Base-by-base conservation (phyloP, 2,113 vertebrate species). In the Psephotus haematonotus region DNA sequence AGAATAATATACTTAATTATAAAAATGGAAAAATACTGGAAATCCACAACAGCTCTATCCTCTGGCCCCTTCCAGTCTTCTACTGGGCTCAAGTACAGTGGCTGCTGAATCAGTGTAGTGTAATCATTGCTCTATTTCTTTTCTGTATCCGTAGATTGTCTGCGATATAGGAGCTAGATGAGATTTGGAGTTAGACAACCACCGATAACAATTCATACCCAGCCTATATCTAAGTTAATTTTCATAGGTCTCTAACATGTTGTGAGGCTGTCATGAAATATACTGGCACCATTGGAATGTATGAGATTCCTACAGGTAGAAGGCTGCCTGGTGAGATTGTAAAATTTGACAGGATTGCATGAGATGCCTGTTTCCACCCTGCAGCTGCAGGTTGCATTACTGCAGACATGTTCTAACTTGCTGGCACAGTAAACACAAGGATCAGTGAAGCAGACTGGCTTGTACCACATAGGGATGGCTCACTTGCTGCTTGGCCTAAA, bases 131-230 rank as follows among this genome's bases (percentile, higher is more conserved):
- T 74, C 55, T 7, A 1, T 78, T 65, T 46, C 33, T 75, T 39
- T 47, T 12, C 72, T 16, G 2, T 11, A 35, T 9, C 59, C 11
- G 1, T 3, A 20, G 4, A 8, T 5, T 13, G 6, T 24, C 25
- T 77, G 44, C 68, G 27, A 3, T 7, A 16, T 31, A 41, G 33
- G 29, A 83, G 33, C 44, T 33, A 52, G 44, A 13, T 28, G 60
- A 55, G 49, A 46, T 70, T 27, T 47, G 37, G 44, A 46, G 35
- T 46, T 19, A n/a, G 16, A 22, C 28, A 47, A 2, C 9, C 16
- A 13, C 33, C 19, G 52, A 14, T 43, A 88, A 6, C 25, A 31
- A 9, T 28, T 76, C 31, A 8, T 50, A 64, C 17, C 47, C 67
- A 80, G 19, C 25, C 35, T 24, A 0, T 3, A 11, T 8, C 55